phyloP scores from a whole-genome alignment of 2,888 invertebrate species.

The Sesamia inferens region DNA sequence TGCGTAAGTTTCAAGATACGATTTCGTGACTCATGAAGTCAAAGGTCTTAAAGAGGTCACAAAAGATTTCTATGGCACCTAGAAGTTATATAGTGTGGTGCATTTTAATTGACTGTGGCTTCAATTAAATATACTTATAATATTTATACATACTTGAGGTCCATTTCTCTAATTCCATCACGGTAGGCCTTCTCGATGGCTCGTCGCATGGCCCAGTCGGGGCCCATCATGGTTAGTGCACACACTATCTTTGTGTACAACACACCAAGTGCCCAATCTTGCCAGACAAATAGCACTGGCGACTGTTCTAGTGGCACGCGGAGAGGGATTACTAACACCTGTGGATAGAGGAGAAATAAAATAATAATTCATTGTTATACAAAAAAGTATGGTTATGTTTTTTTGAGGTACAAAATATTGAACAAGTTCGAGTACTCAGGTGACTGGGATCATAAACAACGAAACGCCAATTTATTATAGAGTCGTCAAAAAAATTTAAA shows the following conservation, averaged over 20 bases:
- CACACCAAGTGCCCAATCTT: slow-evolving; percentile 99
- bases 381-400: not conserved
- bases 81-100: too few species aligned
- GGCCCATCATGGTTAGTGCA: slow-evolving; percentile 99
- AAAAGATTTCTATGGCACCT: too few species aligned
- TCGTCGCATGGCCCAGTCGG: slow-evolving; percentile 97
- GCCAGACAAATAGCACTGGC: slow-evolving; percentile 96
- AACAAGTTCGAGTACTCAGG: not conserved
- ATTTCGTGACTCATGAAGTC: too few species aligned
- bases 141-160: slow-evolving; percentile 91
- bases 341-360: not conserved
- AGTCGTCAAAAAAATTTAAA: not conserved
- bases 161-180: slow-evolving; percentile 98
- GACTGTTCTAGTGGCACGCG: slow-evolving; percentile 97
- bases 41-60: too few species aligned
- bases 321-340: slow-evolving; percentile 96
- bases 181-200: slow-evolving; percentile 98
- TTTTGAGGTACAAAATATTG: not conserved
- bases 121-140: too few species aligned
- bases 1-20: too few species aligned
- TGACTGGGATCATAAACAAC: too few species aligned
- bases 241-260: slow-evolving; percentile 99
- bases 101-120: too few species aligned
- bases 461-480: not conserved
- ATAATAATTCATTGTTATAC: not conserved